These are phyloP conservation scores for Idaea straminata DNA, from an alignment of 2,888 invertebrate genomes.

Conservation along the genomic window DNA sequence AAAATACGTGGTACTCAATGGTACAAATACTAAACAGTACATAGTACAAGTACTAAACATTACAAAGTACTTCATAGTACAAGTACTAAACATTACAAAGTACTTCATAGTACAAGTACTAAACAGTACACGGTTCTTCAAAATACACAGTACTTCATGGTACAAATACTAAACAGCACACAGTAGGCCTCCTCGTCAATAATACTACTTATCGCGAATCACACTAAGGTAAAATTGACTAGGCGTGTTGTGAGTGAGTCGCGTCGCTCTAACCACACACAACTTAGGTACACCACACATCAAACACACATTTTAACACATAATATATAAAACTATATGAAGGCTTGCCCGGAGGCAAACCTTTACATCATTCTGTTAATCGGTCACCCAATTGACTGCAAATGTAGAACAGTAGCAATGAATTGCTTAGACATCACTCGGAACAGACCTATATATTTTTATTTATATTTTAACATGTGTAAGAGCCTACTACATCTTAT, in stretches of 20 bases:
- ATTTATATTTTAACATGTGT: too few species aligned
- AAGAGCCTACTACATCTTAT: too few species aligned
- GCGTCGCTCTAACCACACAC: conserved; percentile 36
- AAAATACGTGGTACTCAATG: background rate
- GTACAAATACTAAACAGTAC: background rate
- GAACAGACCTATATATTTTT: too few species aligned
- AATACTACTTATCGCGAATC: conserved; percentile 77
- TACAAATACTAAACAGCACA: conserved; percentile 10
- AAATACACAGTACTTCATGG: background rate
- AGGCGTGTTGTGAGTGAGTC: conserved; percentile 74
- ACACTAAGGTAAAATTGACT: conserved; percentile 80
- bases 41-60: too few species aligned
- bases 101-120: background rate
- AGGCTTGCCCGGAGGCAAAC: too few species aligned
- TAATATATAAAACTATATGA: background rate
- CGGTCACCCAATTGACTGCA: too few species aligned
- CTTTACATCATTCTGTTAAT: too few species aligned
- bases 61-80: background rate
- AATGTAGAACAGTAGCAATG: too few species aligned
- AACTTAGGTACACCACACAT: background rate
- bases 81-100: background rate
- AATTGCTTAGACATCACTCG: too few species aligned
- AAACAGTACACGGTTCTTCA: background rate
- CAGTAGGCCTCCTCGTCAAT: conserved; percentile 54
- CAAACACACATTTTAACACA: background rate